These are phyloP conservation scores for Hypena proboscidalis DNA, from an alignment of 2,888 invertebrate genomes.

Conservation along the genomic window DNA sequence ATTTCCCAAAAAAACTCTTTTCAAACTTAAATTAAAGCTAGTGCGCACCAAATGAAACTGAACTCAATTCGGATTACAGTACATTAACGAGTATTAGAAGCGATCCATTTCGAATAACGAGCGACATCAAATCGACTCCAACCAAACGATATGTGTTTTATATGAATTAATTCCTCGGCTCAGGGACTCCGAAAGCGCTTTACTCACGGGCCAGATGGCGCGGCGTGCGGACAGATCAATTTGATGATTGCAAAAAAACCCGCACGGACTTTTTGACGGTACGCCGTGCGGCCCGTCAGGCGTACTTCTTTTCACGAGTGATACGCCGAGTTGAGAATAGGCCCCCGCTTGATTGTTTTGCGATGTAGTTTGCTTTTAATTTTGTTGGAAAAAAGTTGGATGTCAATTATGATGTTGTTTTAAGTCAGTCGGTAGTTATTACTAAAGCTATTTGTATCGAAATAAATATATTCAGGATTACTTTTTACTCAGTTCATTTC, in stretches of 20 bases:
- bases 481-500: too few relatives aligned
- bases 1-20: too few relatives aligned
- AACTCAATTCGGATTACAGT: slow-evolving; percentile 14
- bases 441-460: too few relatives aligned
- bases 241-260: slow-evolving; percentile 84
- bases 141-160: slow-evolving; percentile 74
- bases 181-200: slow-evolving; percentile 77
- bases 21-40: too few relatives aligned
- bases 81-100: slow-evolving; percentile 33
- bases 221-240: slow-evolving; percentile 83
- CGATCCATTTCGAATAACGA: slow-evolving; percentile 33
- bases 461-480: too few relatives aligned
- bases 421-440: too few relatives aligned
- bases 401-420: not conserved
- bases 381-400: not conserved
- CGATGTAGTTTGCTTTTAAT: slow-evolving; percentile 22
- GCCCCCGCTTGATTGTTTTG: slow-evolving; percentile 36
- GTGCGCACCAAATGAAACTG: slow-evolving; percentile 1
- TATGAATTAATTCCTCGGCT: slow-evolving; percentile 84
- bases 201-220: slow-evolving; percentile 83
- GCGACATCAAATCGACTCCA: slow-evolving; percentile 46
- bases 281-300: slow-evolving; percentile 53
- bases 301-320: slow-evolving; percentile 53
- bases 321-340: slow-evolving; percentile 40
- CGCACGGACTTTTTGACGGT: slow-evolving; percentile 78